Base-by-base conservation (phyloP, 92 coral and sea anemone species). In the Epizoanthus illoricatus region DNA sequence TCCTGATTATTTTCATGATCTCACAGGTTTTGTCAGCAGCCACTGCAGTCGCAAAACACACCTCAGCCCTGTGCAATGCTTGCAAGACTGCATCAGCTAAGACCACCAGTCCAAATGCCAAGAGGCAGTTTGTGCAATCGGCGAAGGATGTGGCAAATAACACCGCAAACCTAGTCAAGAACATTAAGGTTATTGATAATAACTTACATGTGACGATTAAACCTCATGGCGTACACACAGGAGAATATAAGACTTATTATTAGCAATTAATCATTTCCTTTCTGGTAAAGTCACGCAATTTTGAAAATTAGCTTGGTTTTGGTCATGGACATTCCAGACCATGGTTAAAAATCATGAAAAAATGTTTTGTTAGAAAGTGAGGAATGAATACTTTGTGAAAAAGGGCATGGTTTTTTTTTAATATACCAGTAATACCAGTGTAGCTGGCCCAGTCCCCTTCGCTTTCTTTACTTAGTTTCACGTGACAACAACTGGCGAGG, bases 111-210 rank as follows among this genome's bases (percentile, higher is more conserved):
- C 99, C 99, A 11, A 94, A 91, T 42, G 98, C 99, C 49, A 97
- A 97, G 87, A 90, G 97, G 75, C 99, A 97, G 87, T 97, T 97
- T 71, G 99, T 97, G 8, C 99, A 97, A 70, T 89, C 99, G 33
- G 99, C 99, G 9, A 97, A 97, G 57, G 99, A 97, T 66, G 98
- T 97, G 66, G 99, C 99, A n/a, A 97, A 97, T 69, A 97, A 93
- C 86, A 97, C 99, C 0, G 99, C 99, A 5, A 90, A 89, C 43
- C 87, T 97, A 73, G 98, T 97, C 47, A 97, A 93, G 79, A 87
- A 94, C 56, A 97, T 92, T 56, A 97, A 97, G 99, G 99, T 97
- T 81, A 69, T 28, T 28, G 36, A 79, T 5, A 36, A 43, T 23
- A 15, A 20, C 42, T 40, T 8, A 17, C 24, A n/a, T 41, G 33